Evolutionary conservation across 2,113 vertebrate genomes (phyloP).

Genomic region (Macrotis lagotis): DNA sequence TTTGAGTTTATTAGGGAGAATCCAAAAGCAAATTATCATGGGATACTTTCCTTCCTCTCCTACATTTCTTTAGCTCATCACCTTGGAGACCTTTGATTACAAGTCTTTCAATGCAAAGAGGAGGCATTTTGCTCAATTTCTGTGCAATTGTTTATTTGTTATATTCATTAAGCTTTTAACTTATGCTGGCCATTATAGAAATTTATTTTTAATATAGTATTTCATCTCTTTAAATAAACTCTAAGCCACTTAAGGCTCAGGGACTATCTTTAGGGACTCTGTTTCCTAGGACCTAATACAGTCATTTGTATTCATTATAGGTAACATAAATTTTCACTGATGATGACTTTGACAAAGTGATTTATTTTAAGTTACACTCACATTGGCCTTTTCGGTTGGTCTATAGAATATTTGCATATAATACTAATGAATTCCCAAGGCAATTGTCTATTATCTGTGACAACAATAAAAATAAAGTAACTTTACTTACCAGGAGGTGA

Average conservation of each 20-base stretch:
- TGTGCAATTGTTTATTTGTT: neutral
- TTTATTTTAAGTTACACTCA: neutral
- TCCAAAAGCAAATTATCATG: neutral
- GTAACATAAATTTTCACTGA: neutral
- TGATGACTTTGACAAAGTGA: neutral
- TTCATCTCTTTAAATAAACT: too few species aligned
- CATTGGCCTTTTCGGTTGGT: neutral
- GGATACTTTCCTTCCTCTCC: neutral
- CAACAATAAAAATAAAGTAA: neutral
- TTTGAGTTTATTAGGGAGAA: neutral
- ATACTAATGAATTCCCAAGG: too few species aligned
- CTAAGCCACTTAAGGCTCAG: neutral
- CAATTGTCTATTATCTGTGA: neutral
- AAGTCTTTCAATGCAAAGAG: too few species aligned
- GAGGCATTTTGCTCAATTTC: neutral
- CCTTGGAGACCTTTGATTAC: neutral
- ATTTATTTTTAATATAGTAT: neutral
- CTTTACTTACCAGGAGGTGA: neutral
- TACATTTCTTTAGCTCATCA: neutral
- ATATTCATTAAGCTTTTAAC: neutral
- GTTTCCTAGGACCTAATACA: neutral
- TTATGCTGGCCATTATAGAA: neutral
- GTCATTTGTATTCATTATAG: neutral
- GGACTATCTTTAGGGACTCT: neutral
- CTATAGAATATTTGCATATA: neutral